Evolutionary conservation across 2,888 invertebrate species (phyloP), one percentile per base, ranked within the genome.

Genomic region (Chromoteleia sp.): DNA sequence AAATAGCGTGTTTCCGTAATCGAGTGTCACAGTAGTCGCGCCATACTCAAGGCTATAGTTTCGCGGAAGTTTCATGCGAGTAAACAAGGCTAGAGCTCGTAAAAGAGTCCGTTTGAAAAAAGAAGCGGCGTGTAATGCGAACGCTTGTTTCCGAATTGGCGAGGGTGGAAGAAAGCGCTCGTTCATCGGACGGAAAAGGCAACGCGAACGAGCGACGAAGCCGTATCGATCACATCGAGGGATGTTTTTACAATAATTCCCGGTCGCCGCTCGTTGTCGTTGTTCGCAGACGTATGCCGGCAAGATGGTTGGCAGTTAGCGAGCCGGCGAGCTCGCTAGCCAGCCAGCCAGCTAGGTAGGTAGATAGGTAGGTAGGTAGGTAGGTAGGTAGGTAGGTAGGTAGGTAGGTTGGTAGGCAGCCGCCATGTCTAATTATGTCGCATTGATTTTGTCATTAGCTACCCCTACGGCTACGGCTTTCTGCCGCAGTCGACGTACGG

Each of bases 391-490:
- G 80, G 73, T 82, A 81, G 75, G 45, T 67, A 76, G 77, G 74
- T 70, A 75, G 76, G 75, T 71, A 77, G 77, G 77, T 77, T 73
- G 77, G 81, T 68, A 81, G 83, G 74, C 75, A 83, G 82, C 80
- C 76, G 83, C 81, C 83, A 82, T 82, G 82, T 82, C 83, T 91
- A 91, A 91, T 91, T 91, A 91, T 91, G 89, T 90, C 90, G 90
- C 91, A 90, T 91, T 91, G 90, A 91, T 90, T 90, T 90, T 90
- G 90, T 91, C 90, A 91, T 91, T 90, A 91, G 90, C 88, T 86
- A 86, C 87, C 89, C 89, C 88, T 87, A 86, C 86, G 85, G 81
- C 85, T 71, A 56, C 68, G 59, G 68, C 68, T 58, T 73, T 83
- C 86, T 82, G 86, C 79, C 84, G 81, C 81, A 85, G 81, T 65